Evolutionary conservation across 2,797 vertebrate genomes (phyloP).

Genomic region (Periparus ater): DNA sequence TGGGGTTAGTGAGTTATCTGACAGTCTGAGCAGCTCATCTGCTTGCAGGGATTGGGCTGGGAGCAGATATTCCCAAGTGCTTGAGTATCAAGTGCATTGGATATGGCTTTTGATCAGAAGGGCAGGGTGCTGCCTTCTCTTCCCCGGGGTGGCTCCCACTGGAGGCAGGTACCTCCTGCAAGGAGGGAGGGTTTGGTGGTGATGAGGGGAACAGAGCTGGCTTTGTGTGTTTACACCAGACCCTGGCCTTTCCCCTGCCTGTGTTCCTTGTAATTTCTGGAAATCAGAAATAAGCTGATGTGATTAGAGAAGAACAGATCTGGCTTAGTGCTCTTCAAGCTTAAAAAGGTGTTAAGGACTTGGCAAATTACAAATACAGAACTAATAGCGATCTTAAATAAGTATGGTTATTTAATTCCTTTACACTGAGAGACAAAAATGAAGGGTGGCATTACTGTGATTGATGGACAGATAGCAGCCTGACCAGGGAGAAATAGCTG

Average conservation of each 20-base stretch:
- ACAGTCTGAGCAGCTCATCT: conserved; percentile 46
- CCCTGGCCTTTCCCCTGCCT: conserved; percentile 43
- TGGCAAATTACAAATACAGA: conserved; percentile 61
- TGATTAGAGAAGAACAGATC: conserved; percentile 78
- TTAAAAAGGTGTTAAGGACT: conserved; percentile 67
- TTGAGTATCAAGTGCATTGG: background rate
- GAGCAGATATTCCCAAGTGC: background rate
- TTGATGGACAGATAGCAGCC: background rate
- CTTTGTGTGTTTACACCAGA: background rate
- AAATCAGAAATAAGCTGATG: conserved; percentile 81
- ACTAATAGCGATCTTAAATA: conserved; percentile 49
- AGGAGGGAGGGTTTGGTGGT: background rate
- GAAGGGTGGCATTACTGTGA: conserved; percentile 7
- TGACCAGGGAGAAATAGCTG: background rate
- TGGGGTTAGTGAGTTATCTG: conserved; percentile 23
- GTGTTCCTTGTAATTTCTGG: conserved; percentile 78
- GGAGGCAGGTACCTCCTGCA: background rate
- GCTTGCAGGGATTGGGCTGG: background rate
- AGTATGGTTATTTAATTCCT: conserved; percentile 48
- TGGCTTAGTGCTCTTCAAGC: conserved; percentile 76
- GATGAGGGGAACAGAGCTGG: background rate
- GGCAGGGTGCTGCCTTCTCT: background rate
- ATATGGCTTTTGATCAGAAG: background rate
- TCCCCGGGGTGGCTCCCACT: background rate
- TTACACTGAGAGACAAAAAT: background rate